Evolutionary conservation across 2,113 vertebrate genomes (phyloP).

Genomic region (Mustelus asterias): DNA sequence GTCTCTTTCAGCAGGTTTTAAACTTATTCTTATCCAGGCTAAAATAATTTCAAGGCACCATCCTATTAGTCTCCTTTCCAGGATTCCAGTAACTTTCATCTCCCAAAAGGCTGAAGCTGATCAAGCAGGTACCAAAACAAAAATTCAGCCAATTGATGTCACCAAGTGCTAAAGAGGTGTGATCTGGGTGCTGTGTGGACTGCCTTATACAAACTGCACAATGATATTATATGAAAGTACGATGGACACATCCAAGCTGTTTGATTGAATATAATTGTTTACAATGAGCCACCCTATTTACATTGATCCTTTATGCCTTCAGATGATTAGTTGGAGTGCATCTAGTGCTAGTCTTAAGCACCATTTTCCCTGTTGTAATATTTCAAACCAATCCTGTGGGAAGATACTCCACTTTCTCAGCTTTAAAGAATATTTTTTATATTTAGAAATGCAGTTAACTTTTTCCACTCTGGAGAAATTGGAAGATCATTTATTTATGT

Average conservation of each 20-base stretch:
- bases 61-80: no score
- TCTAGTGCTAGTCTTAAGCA: neutral
- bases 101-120: neutral
- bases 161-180: neutral
- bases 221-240: neutral
- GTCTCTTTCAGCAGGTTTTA: neutral
- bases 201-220: neutral
- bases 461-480: neutral
- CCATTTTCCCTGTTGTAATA: neutral
- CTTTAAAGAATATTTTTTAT: neutral
- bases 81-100: neutral
- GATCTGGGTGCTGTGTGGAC: neutral
- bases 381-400: neutral
- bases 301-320: neutral
- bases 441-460: neutral
- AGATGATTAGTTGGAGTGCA: neutral
- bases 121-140: neutral
- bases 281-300: neutral
- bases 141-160: neutral
- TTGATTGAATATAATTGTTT: neutral
- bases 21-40: neutral
- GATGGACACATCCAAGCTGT: neutral
- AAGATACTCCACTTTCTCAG: neutral
- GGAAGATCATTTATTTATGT: neutral
- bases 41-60: neutral